Evolutionary conservation across 2,113 vertebrate species (phyloP), one percentile per base, ranked within the genome.

Genomic region (Rhinoderma darwinii): DNA sequence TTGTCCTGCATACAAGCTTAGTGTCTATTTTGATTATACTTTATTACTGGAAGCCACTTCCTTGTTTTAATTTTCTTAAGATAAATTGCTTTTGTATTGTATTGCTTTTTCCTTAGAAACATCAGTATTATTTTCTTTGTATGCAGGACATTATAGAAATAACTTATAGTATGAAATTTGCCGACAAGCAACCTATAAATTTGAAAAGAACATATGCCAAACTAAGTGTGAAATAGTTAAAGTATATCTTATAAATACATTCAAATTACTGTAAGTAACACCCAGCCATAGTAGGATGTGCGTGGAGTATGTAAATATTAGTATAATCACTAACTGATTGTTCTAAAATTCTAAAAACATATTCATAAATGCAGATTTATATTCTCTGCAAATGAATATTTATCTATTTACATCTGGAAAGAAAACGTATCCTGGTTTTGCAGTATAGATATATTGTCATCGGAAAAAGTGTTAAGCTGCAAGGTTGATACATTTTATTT

Each of bases 401-500:
- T 43, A 74, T 74, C 12, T 47, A 37, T 32, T 70, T 70, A 70
- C 32, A 39, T 35, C 66, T 70, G 66, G 35, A 70, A 10, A 32
- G 25, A 27, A 27, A 32, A 50, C 3, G 17, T 32, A 18, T 15
- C 43, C 27, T 32, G 30, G n/a, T 44, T 75, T n/a, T 76, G 43
- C n/a, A 2, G 27, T 78, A 54, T 51, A 51, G 44, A 18, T 50
- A 51, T 54, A 78, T 37, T 54, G 35, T 35, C 54, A 20, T 32
- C 27, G n/a, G n/a, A n/a, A 35, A 77, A 75, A 76, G 51, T 20
- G 18, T 80, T 56, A 80, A 37, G 32, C 77, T 39, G 35, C 77
- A 81, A 43, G 78, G 56, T 61, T 61, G 35, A 81, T 81, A 61
- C 41, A 61, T 80, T 81, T 10, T 17, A 41, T 81, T 81, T 81